phyloP scores from a whole-genome alignment of 1,140 invertebrate species.

The Ectropis grisescens region DNA sequence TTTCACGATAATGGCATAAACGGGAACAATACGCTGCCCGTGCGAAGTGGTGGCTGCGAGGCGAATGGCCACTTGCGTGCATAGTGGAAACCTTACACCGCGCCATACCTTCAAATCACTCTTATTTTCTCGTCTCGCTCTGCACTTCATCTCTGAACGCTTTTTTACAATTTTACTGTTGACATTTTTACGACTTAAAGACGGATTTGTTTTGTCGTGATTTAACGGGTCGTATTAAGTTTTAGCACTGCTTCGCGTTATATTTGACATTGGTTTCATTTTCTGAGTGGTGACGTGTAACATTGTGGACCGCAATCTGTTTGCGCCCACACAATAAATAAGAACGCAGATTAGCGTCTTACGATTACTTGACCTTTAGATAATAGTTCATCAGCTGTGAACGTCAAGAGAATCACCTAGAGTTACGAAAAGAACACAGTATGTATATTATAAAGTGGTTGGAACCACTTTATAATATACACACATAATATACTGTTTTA shows the following conservation, averaged over 20 bases:
- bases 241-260: slow-evolving; percentile 3
- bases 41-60: slow-evolving; percentile 11
- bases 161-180: slow-evolving; percentile 15
- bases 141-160: slow-evolving; percentile 21
- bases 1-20: too few relatives aligned
- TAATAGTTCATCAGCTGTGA: too few relatives aligned
- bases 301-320: too few relatives aligned
- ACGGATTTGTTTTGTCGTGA: slow-evolving; percentile 14
- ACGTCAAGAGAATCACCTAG: too few relatives aligned
- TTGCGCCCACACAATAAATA: too few relatives aligned
- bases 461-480: too few relatives aligned
- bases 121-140: slow-evolving; percentile 21
- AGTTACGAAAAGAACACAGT: too few relatives aligned
- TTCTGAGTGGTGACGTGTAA: too few relatives aligned
- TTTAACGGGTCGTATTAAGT: slow-evolving; percentile 11
- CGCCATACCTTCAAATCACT: slow-evolving; percentile 20
- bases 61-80: slow-evolving; percentile 16
- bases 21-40: neutral
- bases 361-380: too few relatives aligned
- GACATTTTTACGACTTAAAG: slow-evolving; percentile 18
- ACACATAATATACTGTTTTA: too few relatives aligned
- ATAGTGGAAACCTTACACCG: slow-evolving; percentile 16
- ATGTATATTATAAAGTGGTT: too few relatives aligned
- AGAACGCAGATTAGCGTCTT: too few relatives aligned
- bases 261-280: slow-evolving; percentile 5